These are phyloP conservation scores for Harpalus rubripes DNA, from an alignment of 2,888 invertebrate species.

Conservation along the genomic window DNA sequence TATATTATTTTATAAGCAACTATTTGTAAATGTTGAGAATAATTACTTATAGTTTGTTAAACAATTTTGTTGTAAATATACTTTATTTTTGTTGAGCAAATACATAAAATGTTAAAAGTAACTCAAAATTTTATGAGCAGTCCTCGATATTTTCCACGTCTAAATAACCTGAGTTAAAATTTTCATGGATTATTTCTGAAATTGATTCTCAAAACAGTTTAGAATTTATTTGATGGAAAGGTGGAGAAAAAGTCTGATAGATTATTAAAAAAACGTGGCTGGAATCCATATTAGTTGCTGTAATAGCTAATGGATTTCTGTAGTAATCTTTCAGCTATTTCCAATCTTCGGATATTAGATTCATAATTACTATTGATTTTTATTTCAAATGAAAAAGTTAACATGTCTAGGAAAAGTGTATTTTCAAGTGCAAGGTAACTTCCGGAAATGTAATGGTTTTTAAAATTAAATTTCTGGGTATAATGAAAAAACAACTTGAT, in stretches of 20 bases:
- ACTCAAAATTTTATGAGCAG: too few species aligned
- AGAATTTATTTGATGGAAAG: conserved; percentile 22
- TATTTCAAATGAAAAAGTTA: not conserved
- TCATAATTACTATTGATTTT: conserved; percentile 23
- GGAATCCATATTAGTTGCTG: conserved; percentile 35
- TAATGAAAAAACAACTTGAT: too few species aligned
- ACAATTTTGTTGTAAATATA: too few species aligned
- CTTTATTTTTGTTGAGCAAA: too few species aligned
- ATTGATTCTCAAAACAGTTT: not conserved
- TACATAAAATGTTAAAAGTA: too few species aligned
- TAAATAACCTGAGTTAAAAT: too few species aligned
- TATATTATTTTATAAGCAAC: too few species aligned
- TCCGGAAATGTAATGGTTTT: not conserved
- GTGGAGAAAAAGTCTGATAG: not conserved
- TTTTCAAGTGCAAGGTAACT: not conserved
- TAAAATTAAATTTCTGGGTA: too few species aligned
- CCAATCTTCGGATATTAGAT: conserved; percentile 31
- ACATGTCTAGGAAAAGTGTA: not conserved
- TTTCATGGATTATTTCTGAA: too few species aligned
- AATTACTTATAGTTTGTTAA: too few species aligned
- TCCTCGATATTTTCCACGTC: too few species aligned
- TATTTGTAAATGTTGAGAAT: too few species aligned
- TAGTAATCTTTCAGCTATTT: conserved; percentile 37
- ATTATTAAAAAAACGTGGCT: conserved; percentile 35
- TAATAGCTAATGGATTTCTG: conserved; percentile 38